Evolutionary conservation across 2,888 invertebrate genomes (phyloP).

Genomic region (Drosophila hamatofila): DNA sequence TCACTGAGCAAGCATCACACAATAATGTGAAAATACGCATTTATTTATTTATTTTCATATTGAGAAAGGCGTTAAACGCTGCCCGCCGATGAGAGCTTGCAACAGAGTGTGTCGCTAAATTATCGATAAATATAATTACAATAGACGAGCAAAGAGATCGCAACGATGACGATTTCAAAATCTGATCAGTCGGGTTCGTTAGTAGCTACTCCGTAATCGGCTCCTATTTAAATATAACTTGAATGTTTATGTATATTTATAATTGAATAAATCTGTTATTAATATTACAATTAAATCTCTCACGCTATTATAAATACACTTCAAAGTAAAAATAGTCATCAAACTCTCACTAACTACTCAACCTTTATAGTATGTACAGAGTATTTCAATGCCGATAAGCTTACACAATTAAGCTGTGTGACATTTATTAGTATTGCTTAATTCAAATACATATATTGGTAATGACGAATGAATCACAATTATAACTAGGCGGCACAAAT

Average conservation of each 20-base stretch:
- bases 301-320: background rate
- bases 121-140: slow-evolving; percentile 14
- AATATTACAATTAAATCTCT: no score
- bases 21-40: slow-evolving; percentile 29
- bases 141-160: background rate
- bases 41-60: slow-evolving; percentile 32
- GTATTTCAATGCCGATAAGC: slow-evolving; percentile 4
- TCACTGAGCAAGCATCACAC: slow-evolving; percentile 40
- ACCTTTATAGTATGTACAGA: background rate
- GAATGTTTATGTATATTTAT: no score
- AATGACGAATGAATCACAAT: slow-evolving; percentile 15
- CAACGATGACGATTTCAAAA: slow-evolving; percentile 16
- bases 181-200: background rate
- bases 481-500: background rate
- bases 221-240: no score
- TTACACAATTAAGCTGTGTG: background rate
- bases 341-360: background rate
- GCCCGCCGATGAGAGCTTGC: background rate
- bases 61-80: slow-evolving; percentile 42
- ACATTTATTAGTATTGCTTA: slow-evolving; percentile 16
- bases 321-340: background rate
- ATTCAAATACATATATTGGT: background rate
- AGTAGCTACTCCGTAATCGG: background rate
- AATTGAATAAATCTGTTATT: no score
- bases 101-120: slow-evolving; percentile 6